A percentile compares a stretch with the other conserved stretches of the same genome.
phyloP scores from a whole-genome alignment of 2,888 invertebrate species.

The Ptilodon capucinus region DNA sequence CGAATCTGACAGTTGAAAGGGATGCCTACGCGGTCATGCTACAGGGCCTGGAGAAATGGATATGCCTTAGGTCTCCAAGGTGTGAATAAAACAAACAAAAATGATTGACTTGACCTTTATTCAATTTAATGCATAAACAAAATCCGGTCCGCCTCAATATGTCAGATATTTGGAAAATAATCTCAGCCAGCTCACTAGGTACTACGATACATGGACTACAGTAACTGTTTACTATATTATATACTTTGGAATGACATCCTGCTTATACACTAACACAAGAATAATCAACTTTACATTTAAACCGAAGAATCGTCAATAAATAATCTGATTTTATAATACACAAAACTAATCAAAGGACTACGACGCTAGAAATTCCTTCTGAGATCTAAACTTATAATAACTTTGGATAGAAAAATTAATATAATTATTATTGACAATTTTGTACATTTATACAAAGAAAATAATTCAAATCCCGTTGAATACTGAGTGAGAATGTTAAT shows the following conservation, averaged over 20 bases:
- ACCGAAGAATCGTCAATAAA: conserved; percentile 69
- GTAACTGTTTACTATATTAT: conserved; percentile 50
- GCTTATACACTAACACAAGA: conserved; percentile 55
- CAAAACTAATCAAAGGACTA: conserved; percentile 65
- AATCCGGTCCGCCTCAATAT: conserved; percentile 61
- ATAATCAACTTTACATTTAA: conserved; percentile 71
- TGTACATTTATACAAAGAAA: conserved; percentile 80
- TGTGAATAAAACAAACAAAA: conserved; percentile 33
- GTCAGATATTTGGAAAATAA: conserved; percentile 59
- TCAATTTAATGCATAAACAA: conserved; percentile 75
- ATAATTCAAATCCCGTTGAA: conserved; percentile 51
- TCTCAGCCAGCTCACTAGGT: conserved; percentile 58
- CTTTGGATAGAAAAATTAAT: conserved; percentile 78
- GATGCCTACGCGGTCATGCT: too few species aligned
- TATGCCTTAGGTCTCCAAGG: too few species aligned
- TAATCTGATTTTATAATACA: conserved; percentile 73
- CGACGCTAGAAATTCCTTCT: conserved; percentile 70
- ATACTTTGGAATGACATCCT: conserved; percentile 78
- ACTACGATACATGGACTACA: conserved; percentile 53
- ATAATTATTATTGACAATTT: conserved; percentile 72
- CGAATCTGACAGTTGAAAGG: too few species aligned
- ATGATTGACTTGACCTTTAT: conserved; percentile 70
- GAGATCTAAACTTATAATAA: conserved; percentile 81
- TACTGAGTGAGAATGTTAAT: conserved; percentile 56
- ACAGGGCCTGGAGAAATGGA: too few species aligned